These are phyloP conservation scores for Phrynocephalus vlangalii DNA, from an alignment of 2,797 vertebrate species.

Conservation along the genomic window DNA sequence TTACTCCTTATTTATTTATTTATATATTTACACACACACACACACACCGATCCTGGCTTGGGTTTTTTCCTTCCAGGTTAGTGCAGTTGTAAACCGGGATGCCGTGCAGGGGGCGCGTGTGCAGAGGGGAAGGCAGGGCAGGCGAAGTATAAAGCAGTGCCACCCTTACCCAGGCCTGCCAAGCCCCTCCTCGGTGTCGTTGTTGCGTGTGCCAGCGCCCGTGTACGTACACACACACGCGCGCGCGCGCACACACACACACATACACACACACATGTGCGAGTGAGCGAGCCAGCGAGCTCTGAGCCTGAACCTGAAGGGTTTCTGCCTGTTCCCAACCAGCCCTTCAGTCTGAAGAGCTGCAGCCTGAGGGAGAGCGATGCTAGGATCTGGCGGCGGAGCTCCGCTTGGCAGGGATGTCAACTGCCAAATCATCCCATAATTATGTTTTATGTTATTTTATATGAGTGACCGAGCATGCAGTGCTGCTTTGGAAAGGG, in stretches of 20 bases:
- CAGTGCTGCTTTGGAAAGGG: slow-evolving; percentile 77
- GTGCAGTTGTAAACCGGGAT: slow-evolving; percentile 76
- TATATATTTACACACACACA: too few species aligned
- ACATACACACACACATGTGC: not conserved
- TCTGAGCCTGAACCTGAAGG: not conserved
- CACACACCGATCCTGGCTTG: not conserved
- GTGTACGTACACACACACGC: too few species aligned
- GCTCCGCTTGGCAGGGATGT: slow-evolving; percentile 77
- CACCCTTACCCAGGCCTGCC: not conserved
- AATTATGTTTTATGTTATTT: slow-evolving; percentile 86
- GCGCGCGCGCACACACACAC: not conserved
- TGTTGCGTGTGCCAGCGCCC: not conserved
- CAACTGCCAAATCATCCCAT: slow-evolving; percentile 85
- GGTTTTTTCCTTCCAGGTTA: slow-evolving; percentile 72
- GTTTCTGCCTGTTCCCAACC: not conserved
- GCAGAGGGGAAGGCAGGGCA: slow-evolving; percentile 53
- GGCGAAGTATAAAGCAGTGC: slow-evolving; percentile 61
- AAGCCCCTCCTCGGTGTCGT: slow-evolving; percentile 52
- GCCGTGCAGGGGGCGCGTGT: not conserved
- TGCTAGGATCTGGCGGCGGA: slow-evolving; percentile 77
- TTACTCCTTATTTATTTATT: too few species aligned
- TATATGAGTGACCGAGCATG: slow-evolving; percentile 82
- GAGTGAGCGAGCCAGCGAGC: too few species aligned
- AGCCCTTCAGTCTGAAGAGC: slow-evolving; percentile 60
- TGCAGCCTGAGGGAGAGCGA: slow-evolving; percentile 48